Conservation (phyloP, 2,888 invertebrate genomes). For the Mylabris sibirica region DNA sequence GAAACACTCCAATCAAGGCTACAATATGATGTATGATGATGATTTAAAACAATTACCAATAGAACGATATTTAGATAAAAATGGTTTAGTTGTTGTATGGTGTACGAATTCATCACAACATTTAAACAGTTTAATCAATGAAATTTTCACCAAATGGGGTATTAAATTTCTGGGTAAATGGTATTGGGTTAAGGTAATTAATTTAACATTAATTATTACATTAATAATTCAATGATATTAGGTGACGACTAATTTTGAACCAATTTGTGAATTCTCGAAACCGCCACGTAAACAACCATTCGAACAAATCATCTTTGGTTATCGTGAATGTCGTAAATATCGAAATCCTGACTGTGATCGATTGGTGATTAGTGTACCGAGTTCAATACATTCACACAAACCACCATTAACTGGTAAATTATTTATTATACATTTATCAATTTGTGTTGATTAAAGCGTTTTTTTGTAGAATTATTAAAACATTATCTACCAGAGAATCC, state of each 20-base stretch:
- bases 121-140: conserved; percentile 70
- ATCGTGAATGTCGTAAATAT: conserved; percentile 44
- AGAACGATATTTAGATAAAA: conserved; percentile 66
- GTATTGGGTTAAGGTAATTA: conserved; percentile 85
- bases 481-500: conserved; percentile 66
- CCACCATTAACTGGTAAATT: conserved; percentile 79
- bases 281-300: conserved; percentile 85
- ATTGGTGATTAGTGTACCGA: conserved; percentile 84
- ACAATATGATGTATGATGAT: conserved; percentile 80
- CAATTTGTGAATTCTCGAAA: conserved; percentile 72
- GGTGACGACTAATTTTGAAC: conserved; percentile 73
- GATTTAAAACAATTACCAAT: conserved; percentile 78
- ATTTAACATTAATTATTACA: conserved; percentile 44
- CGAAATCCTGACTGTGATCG: conserved; percentile 61
- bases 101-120: conserved; percentile 86
- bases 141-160: conserved; percentile 83
- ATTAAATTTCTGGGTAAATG: conserved; percentile 76
- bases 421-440: neutral
- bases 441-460: conserved; percentile 20
- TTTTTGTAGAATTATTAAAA: conserved; percentile 66
- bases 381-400: conserved; percentile 94
- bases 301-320: conserved; percentile 78
- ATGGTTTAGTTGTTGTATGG: conserved; percentile 85
- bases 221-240: conserved; percentile 48
- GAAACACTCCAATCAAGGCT: conserved; percentile 69